Conservation (phyloP, 2,888 invertebrate species). For the Aethes cnicana region DNA sequence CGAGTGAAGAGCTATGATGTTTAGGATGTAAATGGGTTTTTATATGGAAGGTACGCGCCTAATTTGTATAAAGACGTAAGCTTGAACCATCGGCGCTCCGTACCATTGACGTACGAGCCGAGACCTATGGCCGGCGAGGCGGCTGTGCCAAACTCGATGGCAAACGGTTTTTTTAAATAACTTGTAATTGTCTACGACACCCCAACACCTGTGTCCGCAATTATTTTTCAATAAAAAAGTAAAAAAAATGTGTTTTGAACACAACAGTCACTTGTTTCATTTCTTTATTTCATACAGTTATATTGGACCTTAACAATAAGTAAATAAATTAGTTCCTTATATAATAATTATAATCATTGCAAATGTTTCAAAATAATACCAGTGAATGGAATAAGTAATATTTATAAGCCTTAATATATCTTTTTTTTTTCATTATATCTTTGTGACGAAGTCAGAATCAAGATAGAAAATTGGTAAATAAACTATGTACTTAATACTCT, state of each 20-base stretch:
- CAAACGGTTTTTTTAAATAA: conserved; percentile 48
- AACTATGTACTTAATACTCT: too few relatives aligned
- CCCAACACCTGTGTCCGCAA: conserved; percentile 66
- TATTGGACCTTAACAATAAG: neutral
- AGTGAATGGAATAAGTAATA: too few relatives aligned
- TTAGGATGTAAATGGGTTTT: conserved; percentile 46
- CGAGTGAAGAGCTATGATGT: conserved; percentile 4
- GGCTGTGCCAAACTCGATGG: conserved; percentile 59
- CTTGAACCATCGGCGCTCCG: conserved; percentile 32
- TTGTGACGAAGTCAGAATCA: too few relatives aligned
- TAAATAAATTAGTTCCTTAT: too few relatives aligned
- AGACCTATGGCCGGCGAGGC: conserved; percentile 36
- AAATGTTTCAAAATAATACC: too few relatives aligned
- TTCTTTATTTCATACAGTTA: conserved; percentile 34
- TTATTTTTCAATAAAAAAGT: conserved; percentile 80
- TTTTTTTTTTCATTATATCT: too few relatives aligned
- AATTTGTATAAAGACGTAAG: conserved; percentile 26
- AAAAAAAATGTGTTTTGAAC: conserved; percentile 80
- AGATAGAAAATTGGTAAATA: too few relatives aligned
- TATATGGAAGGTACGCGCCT: conserved; percentile 37
- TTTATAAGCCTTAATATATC: too few relatives aligned
- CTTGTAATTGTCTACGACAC: conserved; percentile 53
- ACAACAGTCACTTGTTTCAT: conserved; percentile 72
- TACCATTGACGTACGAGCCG: conserved; percentile 25
- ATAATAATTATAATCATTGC: too few relatives aligned